Evolutionary conservation across 2,888 invertebrate genomes (phyloP).

Genomic region (Tetragonula carbonaria): DNA sequence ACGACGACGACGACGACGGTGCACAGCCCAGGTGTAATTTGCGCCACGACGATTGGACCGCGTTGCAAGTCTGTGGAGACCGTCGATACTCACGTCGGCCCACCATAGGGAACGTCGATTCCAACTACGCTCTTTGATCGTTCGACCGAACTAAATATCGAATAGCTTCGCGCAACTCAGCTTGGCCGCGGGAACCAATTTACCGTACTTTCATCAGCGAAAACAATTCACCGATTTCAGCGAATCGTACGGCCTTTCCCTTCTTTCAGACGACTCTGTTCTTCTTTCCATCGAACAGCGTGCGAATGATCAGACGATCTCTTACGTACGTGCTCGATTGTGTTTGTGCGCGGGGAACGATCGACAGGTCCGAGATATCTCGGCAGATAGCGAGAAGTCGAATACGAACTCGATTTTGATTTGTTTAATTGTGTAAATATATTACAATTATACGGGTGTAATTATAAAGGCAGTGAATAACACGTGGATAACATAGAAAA

Average conservation of each 20-base stretch:
- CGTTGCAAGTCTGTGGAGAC: slow-evolving; percentile 23
- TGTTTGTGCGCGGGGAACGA: no score
- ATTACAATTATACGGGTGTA: no score
- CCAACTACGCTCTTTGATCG: slow-evolving; percentile 63
- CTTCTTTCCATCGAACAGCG: no score
- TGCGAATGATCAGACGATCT: slow-evolving; percentile 26
- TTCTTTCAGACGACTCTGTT: background rate
- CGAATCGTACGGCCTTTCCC: background rate
- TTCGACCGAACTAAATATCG: slow-evolving; percentile 58
- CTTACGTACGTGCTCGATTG: slow-evolving; percentile 6
- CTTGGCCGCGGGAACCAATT: slow-evolving; percentile 16
- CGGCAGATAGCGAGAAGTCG: no score
- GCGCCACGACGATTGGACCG: slow-evolving; percentile 48
- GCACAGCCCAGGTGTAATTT: slow-evolving; percentile 53
- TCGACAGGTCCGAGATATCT: no score
- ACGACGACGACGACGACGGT: slow-evolving; percentile 15
- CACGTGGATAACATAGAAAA: no score
- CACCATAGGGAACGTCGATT: slow-evolving; percentile 42
- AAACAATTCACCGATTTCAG: slow-evolving; percentile 23
- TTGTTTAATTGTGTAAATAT: no score
- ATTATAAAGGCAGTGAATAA: no score
- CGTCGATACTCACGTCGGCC: slow-evolving; percentile 6
- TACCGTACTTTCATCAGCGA: slow-evolving; percentile 14
- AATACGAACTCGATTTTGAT: no score
- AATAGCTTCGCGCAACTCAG: slow-evolving; percentile 52